A percentile compares a stretch with the other conserved stretches of the same genome.
Conservation (phyloP, 1,140 invertebrate genomes). For the roundworm (Caenorhabditis elegans) region DNA sequence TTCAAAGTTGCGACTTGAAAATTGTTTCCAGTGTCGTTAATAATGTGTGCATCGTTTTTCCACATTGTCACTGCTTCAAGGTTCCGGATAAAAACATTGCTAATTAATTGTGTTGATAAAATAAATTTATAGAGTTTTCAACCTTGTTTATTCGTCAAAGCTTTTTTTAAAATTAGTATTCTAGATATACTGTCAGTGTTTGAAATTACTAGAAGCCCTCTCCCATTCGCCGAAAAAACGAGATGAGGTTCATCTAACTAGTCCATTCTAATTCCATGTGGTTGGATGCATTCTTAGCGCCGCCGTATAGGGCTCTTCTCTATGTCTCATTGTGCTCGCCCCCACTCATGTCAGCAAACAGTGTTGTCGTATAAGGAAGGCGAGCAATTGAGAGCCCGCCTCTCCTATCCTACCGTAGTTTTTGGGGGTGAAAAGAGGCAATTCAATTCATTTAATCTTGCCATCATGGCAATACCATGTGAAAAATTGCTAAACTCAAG, state of each 20-base stretch:
- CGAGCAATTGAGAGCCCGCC: conserved; percentile 20
- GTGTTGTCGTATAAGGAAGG: conserved; percentile 14
- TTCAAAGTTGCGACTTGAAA: too few species aligned
- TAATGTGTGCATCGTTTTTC: too few species aligned
- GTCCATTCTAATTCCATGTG: conserved; percentile 29
- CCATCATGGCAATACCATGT: neutral
- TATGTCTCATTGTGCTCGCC: conserved; percentile 10
- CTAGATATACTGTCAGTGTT: neutral
- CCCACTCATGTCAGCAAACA: neutral
- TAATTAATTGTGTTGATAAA: too few species aligned
- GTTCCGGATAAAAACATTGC: too few species aligned
- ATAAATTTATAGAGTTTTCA: too few species aligned
- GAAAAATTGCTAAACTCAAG: neutral
- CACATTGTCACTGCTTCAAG: too few species aligned
- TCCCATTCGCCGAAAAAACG: neutral
- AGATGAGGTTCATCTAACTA: conserved; percentile 6
- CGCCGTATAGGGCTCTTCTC: neutral
- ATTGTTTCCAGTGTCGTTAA: too few species aligned
- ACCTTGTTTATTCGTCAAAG: too few species aligned
- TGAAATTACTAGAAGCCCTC: neutral
- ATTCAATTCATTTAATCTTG: neutral
- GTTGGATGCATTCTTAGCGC: neutral
- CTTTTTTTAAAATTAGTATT: conserved; percentile 25
- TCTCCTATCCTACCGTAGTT: conserved; percentile 23
- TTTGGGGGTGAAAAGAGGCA: neutral